phyloP scores from a whole-genome alignment of 2,888 invertebrate species.

The Hyposoter dolosus region DNA sequence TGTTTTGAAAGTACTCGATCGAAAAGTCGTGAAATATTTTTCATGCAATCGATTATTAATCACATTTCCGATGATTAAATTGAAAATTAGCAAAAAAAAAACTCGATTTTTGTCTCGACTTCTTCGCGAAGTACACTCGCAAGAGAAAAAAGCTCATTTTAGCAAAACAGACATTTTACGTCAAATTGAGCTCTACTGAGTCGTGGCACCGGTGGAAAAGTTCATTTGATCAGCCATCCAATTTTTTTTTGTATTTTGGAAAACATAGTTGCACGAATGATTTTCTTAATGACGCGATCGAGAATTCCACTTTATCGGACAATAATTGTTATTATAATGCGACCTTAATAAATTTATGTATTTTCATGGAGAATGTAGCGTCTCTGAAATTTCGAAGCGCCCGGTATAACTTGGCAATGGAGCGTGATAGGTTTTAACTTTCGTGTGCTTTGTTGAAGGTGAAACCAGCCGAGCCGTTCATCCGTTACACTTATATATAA shows the following conservation, averaged over 20 bases:
- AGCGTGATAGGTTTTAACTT: slow-evolving; percentile 44
- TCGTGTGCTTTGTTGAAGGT: slow-evolving; percentile 44
- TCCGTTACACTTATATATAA: slow-evolving; percentile 47
- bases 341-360: not conserved
- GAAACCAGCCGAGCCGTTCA: slow-evolving; percentile 36
- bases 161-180: no score
- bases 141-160: no score
- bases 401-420: not conserved
- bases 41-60: not conserved
- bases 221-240: no score
- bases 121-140: no score
- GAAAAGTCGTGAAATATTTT: not conserved
- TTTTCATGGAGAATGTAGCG: not conserved
- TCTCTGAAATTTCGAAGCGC: not conserved
- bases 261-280: not conserved
- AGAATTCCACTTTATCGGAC: not conserved
- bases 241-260: no score
- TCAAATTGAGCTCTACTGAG: no score
- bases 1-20: not conserved
- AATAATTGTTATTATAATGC: not conserved
- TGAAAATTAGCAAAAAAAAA: not conserved
- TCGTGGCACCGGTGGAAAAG: no score
- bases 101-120: not conserved
- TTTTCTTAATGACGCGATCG: not conserved
- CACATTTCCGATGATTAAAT: not conserved